Percentiles rank a stretch among this genome's conserved stretches.
Conservation (phyloP, 2,888 invertebrate species). For the Tanytarsus gracilentus region DNA sequence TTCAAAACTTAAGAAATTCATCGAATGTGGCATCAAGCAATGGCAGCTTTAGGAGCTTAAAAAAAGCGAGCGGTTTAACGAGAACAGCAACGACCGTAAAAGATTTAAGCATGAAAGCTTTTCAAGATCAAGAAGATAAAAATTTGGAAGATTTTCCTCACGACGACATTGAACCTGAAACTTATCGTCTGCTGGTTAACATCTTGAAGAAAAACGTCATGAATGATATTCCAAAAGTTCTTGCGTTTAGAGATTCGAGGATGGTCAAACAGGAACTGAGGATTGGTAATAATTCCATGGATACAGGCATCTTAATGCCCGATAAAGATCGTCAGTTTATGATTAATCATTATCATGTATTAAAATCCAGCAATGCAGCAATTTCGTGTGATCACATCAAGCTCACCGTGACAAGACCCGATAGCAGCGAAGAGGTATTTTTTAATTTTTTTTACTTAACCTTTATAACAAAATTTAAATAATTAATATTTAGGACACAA, state of each 20-base stretch:
- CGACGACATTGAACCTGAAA: constrained; percentile 13
- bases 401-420: constrained; percentile 40
- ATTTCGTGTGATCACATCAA: constrained; percentile 24
- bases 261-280: constrained; percentile 42
- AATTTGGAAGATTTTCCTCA: neutral
- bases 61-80: constrained; percentile 32
- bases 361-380: too few relatives aligned
- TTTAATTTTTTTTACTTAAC: too few relatives aligned
- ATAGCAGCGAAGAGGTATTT: constrained; percentile 37
- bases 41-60: neutral
- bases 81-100: constrained; percentile 39
- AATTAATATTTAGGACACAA: too few relatives aligned
- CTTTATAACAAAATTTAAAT: too few relatives aligned
- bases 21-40: neutral
- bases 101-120: constrained; percentile 37
- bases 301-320: constrained; percentile 41
- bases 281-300: constrained; percentile 42
- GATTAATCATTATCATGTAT: constrained; percentile 30
- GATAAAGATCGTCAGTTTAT: constrained; percentile 34
- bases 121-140: constrained; percentile 1
- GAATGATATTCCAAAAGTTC: constrained; percentile 42
- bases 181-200: constrained; percentile 19
- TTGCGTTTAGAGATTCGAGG: constrained; percentile 41
- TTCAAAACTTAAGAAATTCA: constrained; percentile 14
- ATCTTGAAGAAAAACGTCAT: constrained; percentile 30